Base-by-base conservation (phyloP, 1,140 invertebrate species). In the Cydia amplana region DNA sequence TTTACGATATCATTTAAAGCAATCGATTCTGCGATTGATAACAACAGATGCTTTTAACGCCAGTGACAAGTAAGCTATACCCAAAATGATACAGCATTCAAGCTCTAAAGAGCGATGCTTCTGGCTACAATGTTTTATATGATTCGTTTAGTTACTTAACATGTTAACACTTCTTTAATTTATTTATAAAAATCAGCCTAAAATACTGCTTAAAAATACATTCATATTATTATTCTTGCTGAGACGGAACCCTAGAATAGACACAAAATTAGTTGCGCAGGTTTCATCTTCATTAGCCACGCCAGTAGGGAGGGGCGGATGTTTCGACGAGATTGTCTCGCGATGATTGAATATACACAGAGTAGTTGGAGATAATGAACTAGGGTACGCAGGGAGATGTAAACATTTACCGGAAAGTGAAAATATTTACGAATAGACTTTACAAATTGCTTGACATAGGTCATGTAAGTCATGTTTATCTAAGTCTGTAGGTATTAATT, bases 291-390 rank as follows among this genome's bases (percentile, higher is more conserved):
- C 79, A 80, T 84, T 82, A 80, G 80, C 79, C 75, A 77, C 76
- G 79, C 80, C 25, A 14, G 36, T 5, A 74, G 65, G 72, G 79
- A 74, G 65, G 72, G 79, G 79, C 82, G 80, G 82, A 85, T 85
- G 83, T 70, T 75, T 77, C 81, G 67, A 75, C 78, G 77, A 73
- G 75, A 73, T 82, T 81, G 83, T 84, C 80, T 80, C 49, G 73
- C 75, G 75, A 64, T 81, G 84, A 82, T 85, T 82, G 78, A 82
- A 80, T 82, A 76, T 77, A 28, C 67, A 80, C 74, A 85, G 82
- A 75, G 80, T 80, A 80, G 28, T 74, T 67, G 2, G n/a, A 10
- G 28, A 36, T 70, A 70, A 36, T 40, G 65, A 70, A 70, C 32
- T 36, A 70, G 16, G 55, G 55, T 20, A 12, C 55, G 20, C 20